These are phyloP conservation scores for Oxyteleia sp. DNA, from an alignment of 2,888 invertebrate genomes.

Conservation along the genomic window DNA sequence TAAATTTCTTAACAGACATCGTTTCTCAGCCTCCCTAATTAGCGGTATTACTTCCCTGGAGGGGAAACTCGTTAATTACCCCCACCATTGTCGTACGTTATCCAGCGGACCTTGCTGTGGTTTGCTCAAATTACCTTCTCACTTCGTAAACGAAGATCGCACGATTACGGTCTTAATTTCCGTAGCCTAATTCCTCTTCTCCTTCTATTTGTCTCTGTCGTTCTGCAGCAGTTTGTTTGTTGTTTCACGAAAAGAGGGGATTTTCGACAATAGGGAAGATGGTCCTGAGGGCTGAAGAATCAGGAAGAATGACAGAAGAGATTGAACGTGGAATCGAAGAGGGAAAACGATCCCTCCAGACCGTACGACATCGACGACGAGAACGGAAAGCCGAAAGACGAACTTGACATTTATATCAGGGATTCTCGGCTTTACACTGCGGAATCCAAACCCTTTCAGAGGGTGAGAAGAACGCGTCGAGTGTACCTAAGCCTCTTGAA, in stretches of 20 bases:
- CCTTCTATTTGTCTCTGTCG: constrained; percentile 41
- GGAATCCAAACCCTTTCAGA: constrained; percentile 69
- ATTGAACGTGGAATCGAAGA: constrained; percentile 64
- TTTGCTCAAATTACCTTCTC: constrained; percentile 85
- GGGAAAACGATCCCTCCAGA: constrained; percentile 72
- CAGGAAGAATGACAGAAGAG: constrained; percentile 62
- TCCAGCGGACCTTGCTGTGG: constrained; percentile 82
- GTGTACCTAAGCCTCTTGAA: constrained; percentile 68
- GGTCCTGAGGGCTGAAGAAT: constrained; percentile 72
- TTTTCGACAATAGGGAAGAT: constrained; percentile 70
- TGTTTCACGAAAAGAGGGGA: constrained; percentile 76
- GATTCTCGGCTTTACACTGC: constrained; percentile 87
- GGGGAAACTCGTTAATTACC: constrained; percentile 87
- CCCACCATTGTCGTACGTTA: constrained; percentile 83
- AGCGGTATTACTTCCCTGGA: constrained; percentile 85
- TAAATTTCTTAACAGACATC: constrained; percentile 53
- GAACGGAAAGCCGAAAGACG: constrained; percentile 80
- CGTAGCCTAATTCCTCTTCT: constrained; percentile 57
- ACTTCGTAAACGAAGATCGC: constrained; percentile 80
- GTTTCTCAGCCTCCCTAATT: constrained; percentile 80
- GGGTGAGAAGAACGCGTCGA: constrained; percentile 63
- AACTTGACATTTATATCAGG: constrained; percentile 87
- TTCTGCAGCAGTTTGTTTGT: constrained; percentile 80
- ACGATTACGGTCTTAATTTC: constrained; percentile 77
- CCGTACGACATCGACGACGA: constrained; percentile 61